Evolutionary conservation across 1,140 invertebrate species (phyloP).

Genomic region (Arion vulgaris): DNA sequence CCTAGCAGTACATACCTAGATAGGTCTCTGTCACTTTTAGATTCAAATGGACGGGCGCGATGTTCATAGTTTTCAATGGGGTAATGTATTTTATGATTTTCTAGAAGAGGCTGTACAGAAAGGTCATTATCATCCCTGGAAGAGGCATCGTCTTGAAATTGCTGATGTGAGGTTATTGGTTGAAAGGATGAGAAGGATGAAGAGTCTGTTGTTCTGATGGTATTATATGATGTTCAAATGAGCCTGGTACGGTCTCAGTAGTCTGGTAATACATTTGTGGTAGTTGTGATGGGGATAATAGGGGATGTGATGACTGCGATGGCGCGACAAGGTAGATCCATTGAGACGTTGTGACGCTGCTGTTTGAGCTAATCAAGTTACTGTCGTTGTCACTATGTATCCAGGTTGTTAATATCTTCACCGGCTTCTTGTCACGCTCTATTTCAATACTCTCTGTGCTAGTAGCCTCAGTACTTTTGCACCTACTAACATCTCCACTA

Average conservation of each 20-base stretch:
- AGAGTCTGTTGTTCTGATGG: not conserved
- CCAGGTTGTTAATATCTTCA: not conserved
- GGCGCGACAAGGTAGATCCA: not conserved
- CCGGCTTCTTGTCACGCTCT: not conserved
- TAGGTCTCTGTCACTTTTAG: slow-evolving; percentile 9
- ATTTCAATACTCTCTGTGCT: too few relatives aligned
- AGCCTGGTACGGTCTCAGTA: not conserved
- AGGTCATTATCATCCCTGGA: not conserved
- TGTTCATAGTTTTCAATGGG: not conserved
- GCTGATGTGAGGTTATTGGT: not conserved
- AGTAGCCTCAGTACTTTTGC: not conserved
- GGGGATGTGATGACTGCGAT: not conserved
- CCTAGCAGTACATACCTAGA: not conserved
- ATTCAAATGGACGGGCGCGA: not conserved
- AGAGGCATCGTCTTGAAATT: not conserved
- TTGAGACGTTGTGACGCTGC: too few relatives aligned
- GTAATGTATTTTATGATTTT: not conserved
- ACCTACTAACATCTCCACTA: not conserved
- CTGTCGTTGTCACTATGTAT: not conserved
- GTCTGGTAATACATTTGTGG: not conserved
- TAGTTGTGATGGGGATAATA: not conserved
- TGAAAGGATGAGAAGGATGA: not conserved
- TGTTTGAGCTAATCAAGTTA: too few relatives aligned
- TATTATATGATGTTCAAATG: not conserved
- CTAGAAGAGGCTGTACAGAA: not conserved